Evolutionary conservation across 2,797 vertebrate species (phyloP).

Genomic region (Falco biarmicus): DNA sequence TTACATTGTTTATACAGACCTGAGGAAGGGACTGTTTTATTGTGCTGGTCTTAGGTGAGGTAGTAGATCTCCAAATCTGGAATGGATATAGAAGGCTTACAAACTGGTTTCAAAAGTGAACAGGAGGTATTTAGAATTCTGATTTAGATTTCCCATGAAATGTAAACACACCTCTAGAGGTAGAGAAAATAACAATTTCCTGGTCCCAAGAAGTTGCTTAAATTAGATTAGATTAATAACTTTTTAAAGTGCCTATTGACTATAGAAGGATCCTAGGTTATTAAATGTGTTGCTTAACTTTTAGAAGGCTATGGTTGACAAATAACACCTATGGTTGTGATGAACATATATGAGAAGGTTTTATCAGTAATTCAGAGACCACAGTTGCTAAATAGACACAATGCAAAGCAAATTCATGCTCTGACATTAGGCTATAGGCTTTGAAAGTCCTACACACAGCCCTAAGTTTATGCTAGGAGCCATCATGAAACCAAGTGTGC

Average conservation of each 20-base stretch:
- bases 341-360: not conserved
- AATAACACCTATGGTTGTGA: not conserved
- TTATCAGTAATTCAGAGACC: not conserved
- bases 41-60: not conserved
- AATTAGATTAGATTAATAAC: not conserved
- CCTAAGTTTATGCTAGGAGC: not conserved
- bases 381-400: not conserved
- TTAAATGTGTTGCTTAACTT: not conserved
- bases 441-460: not conserved
- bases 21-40: not conserved
- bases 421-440: not conserved
- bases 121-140: not conserved
- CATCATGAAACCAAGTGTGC: not conserved
- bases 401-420: fast-evolving
- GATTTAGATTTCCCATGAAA: not conserved
- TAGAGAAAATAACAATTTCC: not conserved
- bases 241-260: not conserved
- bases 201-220: not conserved
- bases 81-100: not conserved
- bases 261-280: not conserved
- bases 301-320: not conserved
- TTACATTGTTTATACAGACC: not conserved
- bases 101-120: not conserved
- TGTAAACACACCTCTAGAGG: not conserved
- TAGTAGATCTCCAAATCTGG: not conserved